Conservation (phyloP, 2,888 invertebrate genomes). For the Biston betularia region DNA sequence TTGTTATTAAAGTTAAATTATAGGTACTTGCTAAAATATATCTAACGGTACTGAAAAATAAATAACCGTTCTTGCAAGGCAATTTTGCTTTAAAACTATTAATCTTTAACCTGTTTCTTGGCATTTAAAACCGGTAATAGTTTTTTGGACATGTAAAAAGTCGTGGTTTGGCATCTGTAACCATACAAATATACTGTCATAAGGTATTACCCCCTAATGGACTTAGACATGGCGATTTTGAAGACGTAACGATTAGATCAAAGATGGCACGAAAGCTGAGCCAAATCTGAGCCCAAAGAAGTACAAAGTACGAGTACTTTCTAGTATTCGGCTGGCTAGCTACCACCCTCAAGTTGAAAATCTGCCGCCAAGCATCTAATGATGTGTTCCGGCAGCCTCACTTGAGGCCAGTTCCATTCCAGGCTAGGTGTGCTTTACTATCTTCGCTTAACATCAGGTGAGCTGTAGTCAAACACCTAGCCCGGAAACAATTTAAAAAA, state of each 20-base stretch:
- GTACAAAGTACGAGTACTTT: too few species aligned
- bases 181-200: slow-evolving; percentile 1
- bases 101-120: slow-evolving; percentile 19
- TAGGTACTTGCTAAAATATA: not conserved
- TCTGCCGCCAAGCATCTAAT: too few species aligned
- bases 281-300: too few species aligned
- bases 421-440: too few species aligned
- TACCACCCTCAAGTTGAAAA: too few species aligned
- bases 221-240: not conserved
- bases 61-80: slow-evolving; percentile 8
- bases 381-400: too few species aligned
- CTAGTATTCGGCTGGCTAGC: too few species aligned
- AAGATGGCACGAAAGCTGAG: too few species aligned
- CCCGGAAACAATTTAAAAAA: too few species aligned
- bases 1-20: not conserved
- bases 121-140: slow-evolving; percentile 21
- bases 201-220: not conserved
- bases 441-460: too few species aligned
- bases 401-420: too few species aligned
- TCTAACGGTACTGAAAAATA: slow-evolving; percentile 11
- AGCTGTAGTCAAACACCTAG: too few species aligned
- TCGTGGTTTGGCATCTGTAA: slow-evolving; percentile 1
- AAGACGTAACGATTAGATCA: not conserved
- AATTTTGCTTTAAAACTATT: slow-evolving; percentile 22
- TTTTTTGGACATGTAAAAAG: slow-evolving; percentile 6